phyloP scores from a whole-genome alignment of 37 sponge, comb jelly and placozoan genomes.

The Halichondria panicea region DNA sequence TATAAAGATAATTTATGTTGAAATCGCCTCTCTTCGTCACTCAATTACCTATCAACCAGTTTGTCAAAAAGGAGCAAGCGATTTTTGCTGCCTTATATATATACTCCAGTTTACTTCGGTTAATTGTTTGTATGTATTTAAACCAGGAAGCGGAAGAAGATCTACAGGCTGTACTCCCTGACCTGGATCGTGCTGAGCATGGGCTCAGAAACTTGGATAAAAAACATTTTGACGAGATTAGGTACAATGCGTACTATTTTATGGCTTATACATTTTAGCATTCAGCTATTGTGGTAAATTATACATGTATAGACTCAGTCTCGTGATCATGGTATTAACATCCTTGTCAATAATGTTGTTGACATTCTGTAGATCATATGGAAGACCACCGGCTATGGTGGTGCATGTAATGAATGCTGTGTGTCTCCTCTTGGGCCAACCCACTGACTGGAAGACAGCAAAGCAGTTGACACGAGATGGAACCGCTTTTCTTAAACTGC shows the following conservation, averaged over 20 bases:
- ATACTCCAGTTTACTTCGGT: too few species aligned
- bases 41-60: too few species aligned
- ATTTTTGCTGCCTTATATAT: too few species aligned
- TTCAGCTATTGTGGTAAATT: background rate
- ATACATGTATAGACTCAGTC: too few species aligned
- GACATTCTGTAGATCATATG: slow-evolving; percentile 39
- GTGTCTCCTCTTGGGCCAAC: slow-evolving; percentile 71
- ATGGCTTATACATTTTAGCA: background rate
- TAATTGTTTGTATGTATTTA: too few species aligned
- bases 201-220: slow-evolving; percentile 59
- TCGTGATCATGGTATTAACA: too few species aligned
- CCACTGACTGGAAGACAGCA: slow-evolving; percentile 66
- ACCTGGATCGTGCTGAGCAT: slow-evolving; percentile 41
- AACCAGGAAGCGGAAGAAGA: slow-evolving; percentile 57
- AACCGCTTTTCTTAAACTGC: slow-evolving; percentile 36
- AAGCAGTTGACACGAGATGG: slow-evolving; percentile 63
- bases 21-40: too few species aligned
- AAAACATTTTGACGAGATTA: slow-evolving; percentile 65
- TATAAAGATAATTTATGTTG: too few species aligned
- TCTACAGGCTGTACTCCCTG: slow-evolving; percentile 56
- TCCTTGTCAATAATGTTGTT: background rate
- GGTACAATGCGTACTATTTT: slow-evolving; percentile 19
- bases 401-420: slow-evolving; percentile 77
- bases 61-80: too few species aligned
- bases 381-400: slow-evolving; percentile 77